These are phyloP conservation scores for Characodon lateralis DNA, from an alignment of 2,797 vertebrate genomes.

Conservation along the genomic window DNA sequence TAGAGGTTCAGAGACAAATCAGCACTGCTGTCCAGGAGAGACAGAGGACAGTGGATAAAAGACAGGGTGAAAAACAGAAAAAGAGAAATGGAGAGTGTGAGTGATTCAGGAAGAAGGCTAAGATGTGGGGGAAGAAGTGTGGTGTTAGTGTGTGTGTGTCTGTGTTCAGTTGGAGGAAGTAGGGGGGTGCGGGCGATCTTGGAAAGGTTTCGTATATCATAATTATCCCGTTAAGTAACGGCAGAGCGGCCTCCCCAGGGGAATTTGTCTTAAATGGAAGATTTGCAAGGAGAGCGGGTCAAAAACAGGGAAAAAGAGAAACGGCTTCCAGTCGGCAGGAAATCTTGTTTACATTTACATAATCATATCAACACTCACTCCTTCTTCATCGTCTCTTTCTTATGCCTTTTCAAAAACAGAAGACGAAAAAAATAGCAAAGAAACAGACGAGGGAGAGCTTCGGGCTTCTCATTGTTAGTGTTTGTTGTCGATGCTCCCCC, in stretches of 20 bases:
- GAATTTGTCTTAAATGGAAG: slow-evolving; percentile 82
- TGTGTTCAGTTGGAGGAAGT: background rate
- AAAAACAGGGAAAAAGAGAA: slow-evolving; percentile 65
- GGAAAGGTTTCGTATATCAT: slow-evolving; percentile 82
- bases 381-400: slow-evolving; percentile 67
- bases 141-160: slow-evolving; percentile 12
- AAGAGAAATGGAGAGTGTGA: slow-evolving; percentile 29
- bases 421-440: slow-evolving; percentile 13
- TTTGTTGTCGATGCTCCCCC: slow-evolving; percentile 47
- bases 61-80: slow-evolving; percentile 34
- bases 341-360: slow-evolving; percentile 85
- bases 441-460: slow-evolving; percentile 67
- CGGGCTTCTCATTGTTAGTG: slow-evolving; percentile 58
- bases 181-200: slow-evolving; percentile 58
- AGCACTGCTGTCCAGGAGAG: slow-evolving; percentile 18
- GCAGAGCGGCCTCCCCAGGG: slow-evolving; percentile 72
- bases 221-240: slow-evolving; percentile 85
- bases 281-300: slow-evolving; percentile 82
- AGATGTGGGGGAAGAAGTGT: slow-evolving; percentile 47
- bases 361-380: slow-evolving; percentile 79
- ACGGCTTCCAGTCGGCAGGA: slow-evolving; percentile 79
- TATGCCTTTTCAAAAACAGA: slow-evolving; percentile 54
- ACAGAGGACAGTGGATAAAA: slow-evolving; percentile 26
- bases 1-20: slow-evolving; percentile 8
- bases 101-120: slow-evolving; percentile 35